phyloP scores from a whole-genome alignment of 2,888 invertebrate species.

The Dicranocentrus wangi region DNA sequence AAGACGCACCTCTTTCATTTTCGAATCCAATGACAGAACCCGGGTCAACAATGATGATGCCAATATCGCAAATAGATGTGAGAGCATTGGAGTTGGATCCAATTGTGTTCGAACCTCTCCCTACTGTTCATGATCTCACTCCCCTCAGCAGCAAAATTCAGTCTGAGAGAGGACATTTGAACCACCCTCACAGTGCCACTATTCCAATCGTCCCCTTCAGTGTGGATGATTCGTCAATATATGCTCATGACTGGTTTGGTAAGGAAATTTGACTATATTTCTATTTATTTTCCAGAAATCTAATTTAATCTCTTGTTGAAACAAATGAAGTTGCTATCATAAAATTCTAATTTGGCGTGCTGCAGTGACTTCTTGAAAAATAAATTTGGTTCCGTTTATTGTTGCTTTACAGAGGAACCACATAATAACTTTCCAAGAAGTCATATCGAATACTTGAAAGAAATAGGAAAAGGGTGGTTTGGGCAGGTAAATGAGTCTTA shows the following conservation, averaged over 20 bases:
- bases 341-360: too few relatives aligned
- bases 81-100: slow-evolving; percentile 71
- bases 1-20: slow-evolving; percentile 64
- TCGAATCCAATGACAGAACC: slow-evolving; percentile 69
- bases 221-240: slow-evolving; percentile 67
- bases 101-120: slow-evolving; percentile 72
- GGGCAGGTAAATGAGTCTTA: slow-evolving; percentile 78
- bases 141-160: slow-evolving; percentile 56
- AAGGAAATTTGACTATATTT: slow-evolving; percentile 35
- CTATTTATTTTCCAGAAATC: background rate
- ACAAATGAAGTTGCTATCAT: too few relatives aligned
- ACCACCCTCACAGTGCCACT: slow-evolving; percentile 8
- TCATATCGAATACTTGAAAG: slow-evolving; percentile 86
- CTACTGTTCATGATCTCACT: slow-evolving; percentile 69
- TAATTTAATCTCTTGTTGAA: background rate
- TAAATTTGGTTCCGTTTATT: background rate
- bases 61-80: slow-evolving; percentile 71
- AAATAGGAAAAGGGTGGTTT: slow-evolving; percentile 90
- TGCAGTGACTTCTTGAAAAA: too few relatives aligned
- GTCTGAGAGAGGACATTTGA: slow-evolving; percentile 39
- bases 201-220: slow-evolving; percentile 65
- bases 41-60: slow-evolving; percentile 60
- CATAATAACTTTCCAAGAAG: slow-evolving; percentile 83
- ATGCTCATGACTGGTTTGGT: slow-evolving; percentile 73
- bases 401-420: slow-evolving; percentile 75